Percentiles rank a stretch among this genome's conserved stretches.
Conservation (phyloP, 2,113 vertebrate genomes). For the Cynoglossus semilaevis region DNA sequence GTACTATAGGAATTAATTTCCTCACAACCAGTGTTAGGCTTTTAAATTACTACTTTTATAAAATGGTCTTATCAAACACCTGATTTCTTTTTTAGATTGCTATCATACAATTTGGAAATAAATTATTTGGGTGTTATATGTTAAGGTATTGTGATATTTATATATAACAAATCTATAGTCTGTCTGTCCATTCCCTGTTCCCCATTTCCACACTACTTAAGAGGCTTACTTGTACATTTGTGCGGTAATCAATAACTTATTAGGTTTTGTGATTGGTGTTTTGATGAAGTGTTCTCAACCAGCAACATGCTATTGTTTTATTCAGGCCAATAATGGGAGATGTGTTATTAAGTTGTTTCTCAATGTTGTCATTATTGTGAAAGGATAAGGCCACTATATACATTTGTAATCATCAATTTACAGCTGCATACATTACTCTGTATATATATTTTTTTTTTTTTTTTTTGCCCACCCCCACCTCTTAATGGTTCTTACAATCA, state of each 20-base stretch:
- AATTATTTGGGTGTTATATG: too few relatives aligned
- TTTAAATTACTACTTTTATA: too few relatives aligned
- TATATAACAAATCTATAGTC: too few relatives aligned
- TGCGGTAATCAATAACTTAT: slow-evolving; percentile 53
- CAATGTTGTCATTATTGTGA: slow-evolving; percentile 62
- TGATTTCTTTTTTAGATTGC: too few relatives aligned
- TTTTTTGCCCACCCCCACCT: slow-evolving; percentile 46
- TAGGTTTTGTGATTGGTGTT: slow-evolving; percentile 48
- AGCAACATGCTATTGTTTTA: slow-evolving; percentile 58
- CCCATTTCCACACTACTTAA: too few relatives aligned
- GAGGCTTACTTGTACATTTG: slow-evolving; percentile 2
- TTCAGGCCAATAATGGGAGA: slow-evolving; percentile 51
- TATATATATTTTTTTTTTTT: slow-evolving; percentile 49
- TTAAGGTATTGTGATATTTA: too few relatives aligned
- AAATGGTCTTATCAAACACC: too few relatives aligned
- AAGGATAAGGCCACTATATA: slow-evolving; percentile 49
- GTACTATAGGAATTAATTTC: too few relatives aligned
- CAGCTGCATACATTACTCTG: slow-evolving; percentile 50
- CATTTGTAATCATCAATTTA: slow-evolving; percentile 59
- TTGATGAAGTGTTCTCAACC: slow-evolving; percentile 49
- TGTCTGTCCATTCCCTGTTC: too few relatives aligned
- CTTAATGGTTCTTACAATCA: slow-evolving; percentile 68
- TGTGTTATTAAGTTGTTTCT: slow-evolving; percentile 51
- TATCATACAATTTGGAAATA: too few relatives aligned
- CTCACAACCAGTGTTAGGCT: too few relatives aligned